Conservation (phyloP, 2,797 vertebrate genomes). For the Eidolon dupreanum region DNA sequence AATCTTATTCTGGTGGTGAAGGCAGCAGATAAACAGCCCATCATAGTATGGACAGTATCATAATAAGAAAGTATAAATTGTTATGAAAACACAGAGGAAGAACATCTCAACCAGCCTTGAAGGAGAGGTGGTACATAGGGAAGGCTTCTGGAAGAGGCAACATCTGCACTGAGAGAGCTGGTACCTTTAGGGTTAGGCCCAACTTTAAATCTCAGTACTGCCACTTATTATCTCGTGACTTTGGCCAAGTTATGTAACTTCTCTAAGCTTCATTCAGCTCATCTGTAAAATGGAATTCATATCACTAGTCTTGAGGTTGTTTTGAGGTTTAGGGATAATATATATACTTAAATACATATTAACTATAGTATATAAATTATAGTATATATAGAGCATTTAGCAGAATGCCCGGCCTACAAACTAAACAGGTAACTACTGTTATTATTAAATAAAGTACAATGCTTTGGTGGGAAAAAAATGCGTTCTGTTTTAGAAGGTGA, state of each 20-base stretch:
- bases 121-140: not conserved
- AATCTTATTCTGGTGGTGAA: not conserved
- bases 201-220: not conserved
- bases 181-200: not conserved
- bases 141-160: not conserved
- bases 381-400: not conserved
- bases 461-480: not conserved
- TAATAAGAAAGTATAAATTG: not conserved
- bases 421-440: not conserved
- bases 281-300: not conserved
- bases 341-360: too few species aligned
- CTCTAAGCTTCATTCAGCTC: not conserved
- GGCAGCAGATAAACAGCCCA: not conserved
- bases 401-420: not conserved
- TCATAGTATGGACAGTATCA: not conserved
- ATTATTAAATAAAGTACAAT: constrained; percentile 6
- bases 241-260: not conserved
- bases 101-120: not conserved
- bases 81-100: not conserved
- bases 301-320: not conserved
- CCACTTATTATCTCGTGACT: not conserved
- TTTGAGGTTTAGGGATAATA: not conserved
- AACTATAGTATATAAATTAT: too few species aligned
- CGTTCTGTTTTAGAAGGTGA: constrained; percentile 9
- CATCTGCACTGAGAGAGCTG: not conserved